Percentiles rank a stretch among this genome's conserved stretches.
These are phyloP conservation scores for Aphrocallistes beatrix DNA, from an alignment of 37 sponge, comb jelly and placozoan species.

Conservation along the genomic window DNA sequence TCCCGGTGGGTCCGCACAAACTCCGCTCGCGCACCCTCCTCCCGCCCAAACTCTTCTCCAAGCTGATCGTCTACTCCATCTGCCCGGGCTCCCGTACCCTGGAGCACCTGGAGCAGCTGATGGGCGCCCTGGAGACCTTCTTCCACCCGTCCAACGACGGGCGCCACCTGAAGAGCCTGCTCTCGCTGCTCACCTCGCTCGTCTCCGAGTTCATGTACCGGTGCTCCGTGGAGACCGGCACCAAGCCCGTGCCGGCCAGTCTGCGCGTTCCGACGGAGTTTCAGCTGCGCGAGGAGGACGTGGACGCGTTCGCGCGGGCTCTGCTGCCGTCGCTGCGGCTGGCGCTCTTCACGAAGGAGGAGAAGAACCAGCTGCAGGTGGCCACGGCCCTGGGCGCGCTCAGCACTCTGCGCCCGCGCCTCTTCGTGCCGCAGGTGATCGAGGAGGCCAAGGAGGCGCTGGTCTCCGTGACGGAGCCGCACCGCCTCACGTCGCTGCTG, in stretches of 20 bases:
- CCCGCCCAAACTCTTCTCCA: neutral
- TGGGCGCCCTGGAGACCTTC: constrained; percentile 61
- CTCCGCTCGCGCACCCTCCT: neutral
- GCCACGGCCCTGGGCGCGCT: neutral
- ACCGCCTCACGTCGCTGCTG: constrained; percentile 63
- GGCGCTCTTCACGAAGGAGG: constrained; percentile 62
- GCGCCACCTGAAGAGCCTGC: constrained; percentile 16
- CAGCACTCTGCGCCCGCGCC: constrained; percentile 41
- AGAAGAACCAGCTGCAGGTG: constrained; percentile 20
- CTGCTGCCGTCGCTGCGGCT: constrained; percentile 51
- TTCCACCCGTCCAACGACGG: constrained; percentile 86
- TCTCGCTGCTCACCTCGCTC: neutral
- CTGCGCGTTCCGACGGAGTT: constrained; percentile 27
- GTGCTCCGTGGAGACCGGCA: constrained; percentile 40
- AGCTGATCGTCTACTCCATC: neutral
- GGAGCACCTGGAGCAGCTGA: constrained; percentile 46
- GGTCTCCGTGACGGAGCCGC: constrained; percentile 84
- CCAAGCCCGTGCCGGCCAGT: constrained; percentile 16
- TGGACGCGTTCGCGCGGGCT: constrained; percentile 64
- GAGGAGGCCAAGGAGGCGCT: constrained; percentile 52
- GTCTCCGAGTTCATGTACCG: neutral
- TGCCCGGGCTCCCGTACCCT: constrained; percentile 24
- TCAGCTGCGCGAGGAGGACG: constrained; percentile 59
- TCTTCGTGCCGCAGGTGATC: constrained; percentile 65
- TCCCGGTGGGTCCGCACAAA: constrained; percentile 49